Base-by-base conservation (phyloP, 2,797 vertebrate species). In the Melanotaenia nigrans region DNA sequence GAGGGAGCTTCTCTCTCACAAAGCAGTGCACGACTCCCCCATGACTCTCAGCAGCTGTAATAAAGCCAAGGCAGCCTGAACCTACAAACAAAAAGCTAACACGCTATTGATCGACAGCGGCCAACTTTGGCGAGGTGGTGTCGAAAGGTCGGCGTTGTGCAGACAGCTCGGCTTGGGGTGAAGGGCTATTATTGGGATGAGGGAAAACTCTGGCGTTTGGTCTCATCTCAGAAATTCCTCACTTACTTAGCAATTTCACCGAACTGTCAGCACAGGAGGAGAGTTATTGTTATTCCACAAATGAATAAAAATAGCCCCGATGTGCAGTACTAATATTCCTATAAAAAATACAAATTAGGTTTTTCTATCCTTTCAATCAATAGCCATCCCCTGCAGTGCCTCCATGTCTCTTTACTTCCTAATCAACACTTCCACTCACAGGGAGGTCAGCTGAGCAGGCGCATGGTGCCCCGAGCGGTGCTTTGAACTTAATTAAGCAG, bases 21-120 rank as follows among this genome's bases (percentile, higher is more conserved):
- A 87, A 91, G 86, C 90, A 84, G 78, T 77, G 88, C 90, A 82
- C 85, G 87, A 92, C 92, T 95, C 94, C 93, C 94, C 71, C 83
- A 87, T 92, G 94, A 93, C 92, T 92, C 87, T 85, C 86, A 74
- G 90, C 92, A 89, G 93, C 92, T 94, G 93, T 93, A 95, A 95
- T 94, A 94, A 94, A 94, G 93, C 93, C 91, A 82, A 90, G 89
- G 90, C 90, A 86, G 90, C 89, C 91, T 93, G 92, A 93, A 95
- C 93, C 92, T 92, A 93, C 93, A 95, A 94, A 95, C 93, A 94
- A 94, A 95, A 94, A 94, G 93, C 93, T 93, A 95, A 94, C 93
- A 92, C 89, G 91, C 92, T 90, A 95, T 95, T 92, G 93, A 94
- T 94, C 90, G 87, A 88, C 90, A 86, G 90, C 89, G 74, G 92